These are phyloP conservation scores for Bombus consobrinus DNA, from an alignment of 1,140 invertebrate species.

Conservation along the genomic window DNA sequence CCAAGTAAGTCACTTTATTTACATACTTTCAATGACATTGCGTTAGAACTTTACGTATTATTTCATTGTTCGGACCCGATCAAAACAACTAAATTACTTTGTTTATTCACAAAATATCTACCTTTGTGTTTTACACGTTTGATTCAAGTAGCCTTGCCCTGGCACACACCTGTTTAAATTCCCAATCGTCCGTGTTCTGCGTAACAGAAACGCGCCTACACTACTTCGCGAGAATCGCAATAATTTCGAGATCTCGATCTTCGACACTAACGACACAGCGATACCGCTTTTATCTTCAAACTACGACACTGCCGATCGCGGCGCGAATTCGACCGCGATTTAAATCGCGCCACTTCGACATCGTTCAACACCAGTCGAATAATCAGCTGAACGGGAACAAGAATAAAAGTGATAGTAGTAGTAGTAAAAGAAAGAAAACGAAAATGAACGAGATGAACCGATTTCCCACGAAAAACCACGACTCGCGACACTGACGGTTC, in stretches of 20 bases:
- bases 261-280: conserved; percentile 25
- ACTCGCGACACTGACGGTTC: conserved; percentile 63
- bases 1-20: neutral
- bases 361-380: conserved; percentile 14
- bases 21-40: too few relatives aligned
- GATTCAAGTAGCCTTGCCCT: neutral
- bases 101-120: neutral
- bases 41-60: neutral
- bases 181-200: conserved; percentile 40
- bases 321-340: conserved; percentile 53
- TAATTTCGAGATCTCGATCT: conserved; percentile 16
- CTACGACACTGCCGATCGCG: conserved; percentile 47
- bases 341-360: conserved; percentile 43
- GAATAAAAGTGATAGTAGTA: neutral
- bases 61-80: neutral
- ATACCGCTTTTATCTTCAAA: conserved; percentile 20
- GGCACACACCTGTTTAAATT: conserved; percentile 59
- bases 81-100: neutral
- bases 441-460: neutral
- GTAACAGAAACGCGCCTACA: conserved; percentile 34
- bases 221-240: conserved; percentile 28
- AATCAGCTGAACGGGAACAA: neutral
- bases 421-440: neutral
- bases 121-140: conserved; percentile 15
- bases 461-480: conserved; percentile 18